Evolutionary conservation across 2,888 invertebrate genomes (phyloP).

Genomic region (Ochropleura plecta): DNA sequence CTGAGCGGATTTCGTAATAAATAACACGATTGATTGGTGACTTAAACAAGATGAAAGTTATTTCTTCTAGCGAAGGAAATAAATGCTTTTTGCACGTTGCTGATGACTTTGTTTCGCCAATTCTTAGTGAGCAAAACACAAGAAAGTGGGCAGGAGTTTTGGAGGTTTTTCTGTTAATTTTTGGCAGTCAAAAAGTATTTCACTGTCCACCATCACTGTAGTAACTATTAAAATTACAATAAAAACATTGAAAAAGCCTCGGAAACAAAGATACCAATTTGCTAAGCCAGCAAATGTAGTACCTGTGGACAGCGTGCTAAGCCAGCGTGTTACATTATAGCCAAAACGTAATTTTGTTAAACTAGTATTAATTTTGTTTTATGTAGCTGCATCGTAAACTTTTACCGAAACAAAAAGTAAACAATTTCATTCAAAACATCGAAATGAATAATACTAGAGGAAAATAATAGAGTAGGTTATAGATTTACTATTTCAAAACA

Average conservation of each 20-base stretch:
- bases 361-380: no score
- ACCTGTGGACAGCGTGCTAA: no score
- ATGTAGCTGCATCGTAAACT: not conserved
- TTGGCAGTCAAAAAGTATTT: not conserved
- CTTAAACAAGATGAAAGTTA: not conserved
- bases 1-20: not conserved
- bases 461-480: constrained; percentile 2
- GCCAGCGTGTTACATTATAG: no score
- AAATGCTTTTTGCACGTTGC: not conserved
- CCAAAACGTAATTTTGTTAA: no score
- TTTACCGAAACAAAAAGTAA: not conserved
- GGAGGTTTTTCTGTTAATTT: not conserved
- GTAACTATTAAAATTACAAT: not conserved
- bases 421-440: constrained; percentile 32
- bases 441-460: constrained; percentile 5
- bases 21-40: not conserved
- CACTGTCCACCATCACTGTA: not conserved
- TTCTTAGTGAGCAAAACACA: not conserved
- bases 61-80: not conserved
- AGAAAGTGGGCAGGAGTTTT: not conserved
- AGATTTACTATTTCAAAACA: constrained; percentile 28
- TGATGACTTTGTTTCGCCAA: not conserved
- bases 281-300: not conserved
- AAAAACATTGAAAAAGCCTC: not conserved
- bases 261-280: not conserved